Evolutionary conservation across 2,888 invertebrate genomes (phyloP).

Genomic region (Amiota communis): DNA sequence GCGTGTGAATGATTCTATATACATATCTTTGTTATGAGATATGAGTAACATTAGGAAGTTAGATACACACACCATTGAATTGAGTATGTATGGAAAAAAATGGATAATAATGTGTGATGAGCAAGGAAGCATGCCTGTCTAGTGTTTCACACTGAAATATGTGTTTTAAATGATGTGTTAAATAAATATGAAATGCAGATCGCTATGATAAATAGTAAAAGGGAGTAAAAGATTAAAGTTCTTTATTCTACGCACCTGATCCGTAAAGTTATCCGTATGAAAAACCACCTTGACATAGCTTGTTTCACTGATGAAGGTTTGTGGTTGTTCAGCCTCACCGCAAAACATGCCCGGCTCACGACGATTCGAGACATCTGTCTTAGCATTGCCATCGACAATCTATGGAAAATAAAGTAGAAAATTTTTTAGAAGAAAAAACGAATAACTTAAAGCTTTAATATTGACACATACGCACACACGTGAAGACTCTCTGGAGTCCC

Average conservation of each 20-base stretch:
- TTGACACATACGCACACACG: not conserved
- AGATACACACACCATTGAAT: not conserved
- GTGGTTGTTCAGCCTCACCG: constrained; percentile 93
- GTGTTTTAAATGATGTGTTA: constrained; percentile 24
- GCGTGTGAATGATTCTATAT: constrained; percentile 13
- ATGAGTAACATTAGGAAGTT: constrained; percentile 4
- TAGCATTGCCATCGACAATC: constrained; percentile 93
- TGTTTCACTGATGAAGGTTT: constrained; percentile 95
- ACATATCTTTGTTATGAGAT: not conserved
- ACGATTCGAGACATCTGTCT: constrained; percentile 89
- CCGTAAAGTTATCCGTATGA: constrained; percentile 94
- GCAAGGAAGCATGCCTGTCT: not conserved
- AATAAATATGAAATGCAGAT: not conserved
- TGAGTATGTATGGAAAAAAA: not conserved
- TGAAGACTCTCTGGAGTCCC: constrained; percentile 10
- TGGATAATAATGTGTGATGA: not conserved
- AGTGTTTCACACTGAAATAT: not conserved
- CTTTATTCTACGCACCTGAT: constrained; percentile 77
- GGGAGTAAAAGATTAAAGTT: not conserved
- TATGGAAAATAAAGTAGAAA: constrained; percentile 71
- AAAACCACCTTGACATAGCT: constrained; percentile 93
- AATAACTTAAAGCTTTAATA: constrained; percentile 17
- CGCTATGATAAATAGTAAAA: not conserved
- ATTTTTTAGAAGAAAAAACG: not conserved
- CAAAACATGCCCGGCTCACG: constrained; percentile 93